These are phyloP conservation scores for Amblyjoppa fuscipennis DNA, from an alignment of 2,888 invertebrate genomes.

Conservation along the genomic window DNA sequence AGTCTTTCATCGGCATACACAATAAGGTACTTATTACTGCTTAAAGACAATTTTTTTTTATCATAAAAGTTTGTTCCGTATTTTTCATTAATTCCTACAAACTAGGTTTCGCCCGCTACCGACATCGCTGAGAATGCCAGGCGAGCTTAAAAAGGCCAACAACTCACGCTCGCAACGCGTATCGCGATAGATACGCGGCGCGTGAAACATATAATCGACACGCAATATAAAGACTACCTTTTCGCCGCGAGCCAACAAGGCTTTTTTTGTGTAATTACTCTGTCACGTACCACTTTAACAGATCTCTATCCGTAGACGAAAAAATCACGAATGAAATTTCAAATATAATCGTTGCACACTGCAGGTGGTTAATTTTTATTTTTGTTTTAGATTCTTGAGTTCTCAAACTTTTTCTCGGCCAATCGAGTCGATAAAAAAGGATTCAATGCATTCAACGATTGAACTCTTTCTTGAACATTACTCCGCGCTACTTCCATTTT, in stretches of 20 bases:
- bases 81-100: slow-evolving; percentile 26
- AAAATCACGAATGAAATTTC: slow-evolving; percentile 25
- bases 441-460: no score
- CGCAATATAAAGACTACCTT: slow-evolving; percentile 48
- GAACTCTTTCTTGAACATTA: no score
- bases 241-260: slow-evolving; percentile 48
- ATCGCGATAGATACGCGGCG: slow-evolving; percentile 72
- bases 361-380: neutral
- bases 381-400: neutral
- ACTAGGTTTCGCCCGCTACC: slow-evolving; percentile 61
- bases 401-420: neutral
- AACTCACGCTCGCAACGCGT: slow-evolving; percentile 70
- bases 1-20: slow-evolving; percentile 73
- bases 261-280: slow-evolving; percentile 47
- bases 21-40: slow-evolving; percentile 66
- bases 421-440: no score
- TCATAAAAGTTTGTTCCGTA: slow-evolving; percentile 50
- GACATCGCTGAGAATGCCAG: slow-evolving; percentile 70
- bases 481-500: no score
- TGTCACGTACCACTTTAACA: slow-evolving; percentile 58
- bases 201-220: slow-evolving; percentile 69
- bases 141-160: slow-evolving; percentile 72
- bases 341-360: neutral
- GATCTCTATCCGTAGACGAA: slow-evolving; percentile 18
- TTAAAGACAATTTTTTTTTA: slow-evolving; percentile 54